Evolutionary conservation across 2,888 invertebrate genomes (phyloP), one percentile per base, ranked within the genome.

Genomic region (Drosophila cracens): DNA sequence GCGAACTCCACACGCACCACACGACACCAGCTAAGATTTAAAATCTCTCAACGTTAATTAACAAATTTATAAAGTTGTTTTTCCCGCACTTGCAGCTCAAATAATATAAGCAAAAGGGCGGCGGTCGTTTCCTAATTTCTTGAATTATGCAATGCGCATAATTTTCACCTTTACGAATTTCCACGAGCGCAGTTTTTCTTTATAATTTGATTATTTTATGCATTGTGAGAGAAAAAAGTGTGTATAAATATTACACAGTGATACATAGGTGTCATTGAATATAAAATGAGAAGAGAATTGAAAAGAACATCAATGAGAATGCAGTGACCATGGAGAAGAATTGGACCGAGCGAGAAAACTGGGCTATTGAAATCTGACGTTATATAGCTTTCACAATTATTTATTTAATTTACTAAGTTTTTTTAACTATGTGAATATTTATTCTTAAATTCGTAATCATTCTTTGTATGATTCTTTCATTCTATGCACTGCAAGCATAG

Each of bases 61-160:
- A 64, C 70, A 56, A 38, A 59, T 56, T 36, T 49, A 66, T 66
- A 66, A 64, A 46, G 46, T 31, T 27, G 36, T 38, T 79, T 79
- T 68, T 71, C 66, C 58, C 71, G 61, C 52, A 70, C 62, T 79
- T 70, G 40, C 25, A 33, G 40, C 34, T 63, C 25, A 38, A 59
- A 59, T 62, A 77, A 60, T 53, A 62, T 54, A 76, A 70, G 63
- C 76, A 79, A 79, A 76, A 74, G 73, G 83, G 74, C 81, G 69
- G 49, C 68, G 49, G 21, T 33, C 52, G 69, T 49, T 48, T 40
- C 59, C 74, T 72, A 74, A 82, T 80, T 68, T 59, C 61, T 52
- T 83, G 68, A 76, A 88, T 84, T 88, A 88, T 84, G 84, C 88
- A 84, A 84, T 58, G 72, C 64, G 70, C 81, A 72, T 69, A 74